Percentiles rank a stretch among this genome's conserved stretches.
Evolutionary conservation across 2,113 vertebrate genomes (phyloP).

Genomic region (cattle (Bos taurus)): ARS-UCD2.0 NC_037336.1:72935001-72935500

Average conservation of each 20-base stretch:
- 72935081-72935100: neutral
- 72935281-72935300: neutral
- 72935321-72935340: neutral
- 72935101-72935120: neutral
- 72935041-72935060: neutral
- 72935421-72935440: neutral
- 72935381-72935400: neutral
- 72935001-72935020: neutral
- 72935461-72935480: neutral
- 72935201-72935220: neutral
- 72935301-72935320: neutral
- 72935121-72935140: neutral
- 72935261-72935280: slow-evolving; percentile 2
- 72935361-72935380: neutral
- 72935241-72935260: slow-evolving; percentile 1
- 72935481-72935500: neutral
- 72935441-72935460: neutral
- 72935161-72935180: neutral
- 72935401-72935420: neutral
- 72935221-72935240: neutral
- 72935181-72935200: neutral
- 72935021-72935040: neutral
- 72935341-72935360: neutral
- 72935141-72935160: neutral
- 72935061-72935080: neutral